Conservation (phyloP, 1,140 invertebrate genomes). For the Cheumatopsyche charites region DNA sequence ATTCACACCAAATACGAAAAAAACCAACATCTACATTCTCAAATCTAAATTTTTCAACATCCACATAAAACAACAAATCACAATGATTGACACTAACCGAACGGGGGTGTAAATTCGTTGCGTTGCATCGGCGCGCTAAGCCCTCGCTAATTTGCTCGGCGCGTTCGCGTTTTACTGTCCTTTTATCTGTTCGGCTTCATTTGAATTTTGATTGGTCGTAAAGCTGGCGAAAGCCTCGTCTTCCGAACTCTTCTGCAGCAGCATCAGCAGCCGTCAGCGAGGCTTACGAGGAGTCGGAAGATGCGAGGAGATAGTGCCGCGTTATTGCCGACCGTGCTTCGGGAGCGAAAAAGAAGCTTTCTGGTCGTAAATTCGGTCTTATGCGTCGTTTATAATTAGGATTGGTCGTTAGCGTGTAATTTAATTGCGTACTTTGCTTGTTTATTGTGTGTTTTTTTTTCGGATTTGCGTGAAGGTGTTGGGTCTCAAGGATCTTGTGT, state of each 20-base stretch:
- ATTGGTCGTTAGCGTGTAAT: not conserved
- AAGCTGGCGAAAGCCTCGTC: constrained; percentile 32
- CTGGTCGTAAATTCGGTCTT: not conserved
- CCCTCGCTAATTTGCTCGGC: constrained; percentile 38
- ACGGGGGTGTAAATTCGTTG: too few species aligned
- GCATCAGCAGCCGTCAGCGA: not conserved
- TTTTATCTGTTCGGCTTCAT: constrained; percentile 45
- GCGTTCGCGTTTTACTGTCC: constrained; percentile 24
- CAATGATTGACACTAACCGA: too few species aligned
- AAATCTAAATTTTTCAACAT: too few species aligned
- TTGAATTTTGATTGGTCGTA: constrained; percentile 48
- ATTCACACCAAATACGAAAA: too few species aligned
- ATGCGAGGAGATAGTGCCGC: constrained; percentile 13
- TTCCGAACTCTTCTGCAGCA: constrained; percentile 13
- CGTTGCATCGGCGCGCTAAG: not conserved
- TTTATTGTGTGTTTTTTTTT: too few species aligned
- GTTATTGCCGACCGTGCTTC: constrained; percentile 8
- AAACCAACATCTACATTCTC: too few species aligned
- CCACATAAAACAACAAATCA: too few species aligned
- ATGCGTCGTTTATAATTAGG: not conserved
- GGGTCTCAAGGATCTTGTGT: too few species aligned
- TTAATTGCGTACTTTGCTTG: not conserved
- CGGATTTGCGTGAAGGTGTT: too few species aligned
- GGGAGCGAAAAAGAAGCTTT: too few species aligned
- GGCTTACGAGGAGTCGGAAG: not conserved